Evolutionary conservation across 2,888 invertebrate genomes (phyloP), one percentile per base, ranked within the genome.

Genomic region (Andrena praecox): DNA sequence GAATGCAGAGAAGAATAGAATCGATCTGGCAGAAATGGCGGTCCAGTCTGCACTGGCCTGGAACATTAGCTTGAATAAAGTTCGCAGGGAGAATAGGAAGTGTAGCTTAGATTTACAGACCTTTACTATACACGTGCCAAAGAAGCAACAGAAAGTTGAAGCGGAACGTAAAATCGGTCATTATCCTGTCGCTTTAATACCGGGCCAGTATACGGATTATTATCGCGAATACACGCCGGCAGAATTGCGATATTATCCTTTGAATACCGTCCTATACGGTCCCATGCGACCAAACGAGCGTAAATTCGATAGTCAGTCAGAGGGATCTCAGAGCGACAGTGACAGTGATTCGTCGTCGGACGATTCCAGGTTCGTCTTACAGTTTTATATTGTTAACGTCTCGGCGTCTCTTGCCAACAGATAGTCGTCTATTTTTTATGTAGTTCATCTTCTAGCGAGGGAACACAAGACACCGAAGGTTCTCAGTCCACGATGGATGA

Each of bases 41-140:
- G 96, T 98, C 77, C 96, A 97, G 85, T 97, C 98, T 0, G 97
- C 98, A 1, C 96, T 97, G 62, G 97, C 97, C 87, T 99, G 98
- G 97, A 99, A 99, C 95, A 95, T 96, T 6, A 96, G 96, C 80
- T 96, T 99, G 86, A 99, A 99, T 94, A 96, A 96, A 84, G 88
- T 95, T n/a, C 95, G 97, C 29, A 96, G 96, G 88, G 97, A 97
- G 80, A 96, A 97, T 85, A 95, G 98, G 54, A 95, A 96, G 72
- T 97, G 97, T 52, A 98, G 97, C 91, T 97, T 98, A 93, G 99
- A 99, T 95, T 95, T 99, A 88, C 99, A 99, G 95, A 98, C 98
- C 63, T 96, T 97, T 89, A 97, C 97, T 0, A 95, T 99, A 84
- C 98, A 98, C 93, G 96, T 96, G 92, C 98, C 97, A 4, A 95